phyloP scores from a whole-genome alignment of 1,140 invertebrate genomes.

The Danaus melanippus region DNA sequence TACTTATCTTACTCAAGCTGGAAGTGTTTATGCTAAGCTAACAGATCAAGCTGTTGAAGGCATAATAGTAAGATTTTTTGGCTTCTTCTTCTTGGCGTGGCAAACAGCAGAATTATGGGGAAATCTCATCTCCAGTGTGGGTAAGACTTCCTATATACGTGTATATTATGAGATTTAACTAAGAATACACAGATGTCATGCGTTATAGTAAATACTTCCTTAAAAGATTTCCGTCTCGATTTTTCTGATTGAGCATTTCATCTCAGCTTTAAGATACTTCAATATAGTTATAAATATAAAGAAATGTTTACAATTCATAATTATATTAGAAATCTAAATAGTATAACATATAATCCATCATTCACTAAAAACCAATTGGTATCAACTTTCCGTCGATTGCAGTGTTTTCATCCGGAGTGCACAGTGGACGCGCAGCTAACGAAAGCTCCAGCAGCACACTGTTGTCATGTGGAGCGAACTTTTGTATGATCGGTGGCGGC shows the following conservation, averaged over 20 bases:
- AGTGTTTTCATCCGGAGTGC: conserved; percentile 85
- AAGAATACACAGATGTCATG: too few species aligned
- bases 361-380: too few species aligned
- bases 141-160: conserved; percentile 67
- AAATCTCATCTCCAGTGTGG: conserved; percentile 95
- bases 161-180: too few species aligned
- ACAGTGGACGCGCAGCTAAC: conserved; percentile 71
- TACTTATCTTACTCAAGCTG: conserved; percentile 94
- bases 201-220: too few species aligned
- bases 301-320: too few species aligned
- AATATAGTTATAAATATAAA: too few species aligned
- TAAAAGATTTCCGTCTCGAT: too few species aligned
- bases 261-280: too few species aligned
- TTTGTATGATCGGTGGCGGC: conserved; percentile 80
- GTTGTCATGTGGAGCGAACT: conserved; percentile 85
- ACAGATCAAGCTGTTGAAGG: conserved; percentile 90
- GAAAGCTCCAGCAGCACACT: conserved; percentile 73
- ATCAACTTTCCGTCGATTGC: conserved; percentile 11
- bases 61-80: conserved; percentile 95
- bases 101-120: conserved; percentile 96
- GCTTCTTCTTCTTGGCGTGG: conserved; percentile 98
- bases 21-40: conserved; percentile 89
- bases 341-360: too few species aligned
- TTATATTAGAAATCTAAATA: too few species aligned
- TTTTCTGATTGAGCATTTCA: too few species aligned